Conservation (phyloP, 2,888 invertebrate genomes). For the Sceliomorpha sp. region DNA sequence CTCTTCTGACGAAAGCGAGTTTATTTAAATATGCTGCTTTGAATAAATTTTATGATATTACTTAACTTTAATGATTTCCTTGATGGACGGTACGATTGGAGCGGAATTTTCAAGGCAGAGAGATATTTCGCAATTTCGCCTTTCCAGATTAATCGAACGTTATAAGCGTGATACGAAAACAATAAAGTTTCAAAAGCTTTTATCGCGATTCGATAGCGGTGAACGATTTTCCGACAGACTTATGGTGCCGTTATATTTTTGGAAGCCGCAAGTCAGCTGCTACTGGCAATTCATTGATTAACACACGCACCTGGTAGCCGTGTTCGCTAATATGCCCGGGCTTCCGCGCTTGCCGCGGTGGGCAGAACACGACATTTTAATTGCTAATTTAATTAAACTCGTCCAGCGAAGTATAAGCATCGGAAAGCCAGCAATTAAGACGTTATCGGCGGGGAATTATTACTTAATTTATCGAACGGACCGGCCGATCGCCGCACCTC, state of each 20-base stretch:
- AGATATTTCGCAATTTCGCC: constrained; percentile 6
- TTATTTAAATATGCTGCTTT: constrained; percentile 19
- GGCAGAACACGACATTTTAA: constrained; percentile 72
- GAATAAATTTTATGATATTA: constrained; percentile 18
- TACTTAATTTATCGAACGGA: constrained; percentile 72
- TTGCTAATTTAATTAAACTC: constrained; percentile 78
- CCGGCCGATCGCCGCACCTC: constrained; percentile 35
- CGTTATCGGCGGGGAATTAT: constrained; percentile 73
- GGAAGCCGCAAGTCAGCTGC: constrained; percentile 54
- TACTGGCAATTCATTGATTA: constrained; percentile 53
- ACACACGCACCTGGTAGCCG: constrained; percentile 47
- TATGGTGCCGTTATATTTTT: constrained; percentile 46
- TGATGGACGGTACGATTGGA: constrained; percentile 3
- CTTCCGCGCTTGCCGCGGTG: constrained; percentile 44
- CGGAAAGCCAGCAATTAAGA: constrained; percentile 72
- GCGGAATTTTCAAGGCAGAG: too few species aligned
- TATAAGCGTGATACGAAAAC: constrained; percentile 21
- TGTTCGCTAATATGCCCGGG: constrained; percentile 28
- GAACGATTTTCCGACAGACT: constrained; percentile 31
- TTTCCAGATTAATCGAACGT: constrained; percentile 21
- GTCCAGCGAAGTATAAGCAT: constrained; percentile 43
- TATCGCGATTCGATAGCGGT: constrained; percentile 30
- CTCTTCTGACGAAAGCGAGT: constrained; percentile 4
- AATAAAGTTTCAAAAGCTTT: constrained; percentile 42
- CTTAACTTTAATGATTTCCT: constrained; percentile 24